phyloP scores from a whole-genome alignment of 2,888 invertebrate genomes.

The Catonia carolina region DNA sequence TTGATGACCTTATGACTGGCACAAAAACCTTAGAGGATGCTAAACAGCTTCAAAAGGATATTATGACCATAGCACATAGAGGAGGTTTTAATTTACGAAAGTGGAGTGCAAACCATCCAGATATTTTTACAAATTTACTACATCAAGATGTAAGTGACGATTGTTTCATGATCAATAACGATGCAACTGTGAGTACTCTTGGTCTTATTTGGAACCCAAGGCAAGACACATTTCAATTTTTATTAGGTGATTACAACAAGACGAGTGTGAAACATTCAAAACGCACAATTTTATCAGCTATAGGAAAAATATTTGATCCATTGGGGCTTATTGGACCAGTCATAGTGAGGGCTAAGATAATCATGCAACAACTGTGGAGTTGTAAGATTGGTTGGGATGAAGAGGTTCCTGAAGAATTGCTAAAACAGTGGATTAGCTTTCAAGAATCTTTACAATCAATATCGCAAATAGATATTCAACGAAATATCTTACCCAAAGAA shows the following conservation, averaged over 20 bases:
- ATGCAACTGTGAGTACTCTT: background rate
- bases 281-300: background rate
- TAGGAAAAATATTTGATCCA: background rate
- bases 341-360: background rate
- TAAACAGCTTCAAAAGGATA: background rate
- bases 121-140: too few species aligned
- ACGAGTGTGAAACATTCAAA: too few species aligned
- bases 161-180: background rate
- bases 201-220: background rate
- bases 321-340: background rate
- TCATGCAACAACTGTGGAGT: background rate
- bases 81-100: slow-evolving; percentile 2
- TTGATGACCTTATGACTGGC: slow-evolving; percentile 32
- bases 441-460: background rate
- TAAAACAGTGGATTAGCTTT: background rate
- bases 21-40: background rate
- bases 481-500: too few species aligned
- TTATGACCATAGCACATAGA: background rate
- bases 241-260: too few species aligned
- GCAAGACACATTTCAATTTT: background rate
- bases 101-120: background rate
- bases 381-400: slow-evolving; percentile 1
- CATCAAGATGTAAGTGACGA: too few species aligned
- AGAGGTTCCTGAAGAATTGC: background rate
- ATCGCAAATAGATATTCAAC: background rate